phyloP scores from a whole-genome alignment of 2,797 vertebrate genomes.

The Eurystomus glaucurus region DNA sequence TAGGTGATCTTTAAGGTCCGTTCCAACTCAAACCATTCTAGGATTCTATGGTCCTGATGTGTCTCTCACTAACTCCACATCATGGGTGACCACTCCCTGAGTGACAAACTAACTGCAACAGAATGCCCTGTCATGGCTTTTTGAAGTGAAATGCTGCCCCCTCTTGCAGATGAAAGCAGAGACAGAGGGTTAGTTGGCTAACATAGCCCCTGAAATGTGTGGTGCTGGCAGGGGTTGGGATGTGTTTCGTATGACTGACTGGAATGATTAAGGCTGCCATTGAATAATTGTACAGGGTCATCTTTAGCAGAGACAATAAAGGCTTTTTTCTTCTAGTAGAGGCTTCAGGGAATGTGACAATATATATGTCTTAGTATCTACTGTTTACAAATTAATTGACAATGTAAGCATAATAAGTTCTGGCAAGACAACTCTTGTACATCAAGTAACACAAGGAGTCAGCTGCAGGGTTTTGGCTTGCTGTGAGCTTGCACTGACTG shows the following conservation, averaged over 20 bases:
- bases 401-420: not conserved
- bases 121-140: fast-evolving
- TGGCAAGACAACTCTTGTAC: not conserved
- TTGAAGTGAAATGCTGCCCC: not conserved
- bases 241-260: not conserved
- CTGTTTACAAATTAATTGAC: not conserved
- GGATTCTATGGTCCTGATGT: not conserved
- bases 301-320: not conserved
- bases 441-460: not conserved
- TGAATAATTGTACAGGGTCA: not conserved
- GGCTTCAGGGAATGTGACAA: not conserved
- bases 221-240: not conserved
- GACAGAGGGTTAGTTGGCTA: not conserved
- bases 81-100: fast-evolving
- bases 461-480: not conserved
- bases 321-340: not conserved
- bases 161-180: not conserved
- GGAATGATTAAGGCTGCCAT: not conserved
- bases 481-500: no score
- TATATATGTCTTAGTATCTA: not conserved
- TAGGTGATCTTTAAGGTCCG: no score
- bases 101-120: fast-evolving
- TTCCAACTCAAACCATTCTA: no score
- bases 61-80: not conserved
- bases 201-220: not conserved